Evolutionary conservation across 2,888 invertebrate genomes (phyloP).

Genomic region (Clusia tigrina): DNA sequence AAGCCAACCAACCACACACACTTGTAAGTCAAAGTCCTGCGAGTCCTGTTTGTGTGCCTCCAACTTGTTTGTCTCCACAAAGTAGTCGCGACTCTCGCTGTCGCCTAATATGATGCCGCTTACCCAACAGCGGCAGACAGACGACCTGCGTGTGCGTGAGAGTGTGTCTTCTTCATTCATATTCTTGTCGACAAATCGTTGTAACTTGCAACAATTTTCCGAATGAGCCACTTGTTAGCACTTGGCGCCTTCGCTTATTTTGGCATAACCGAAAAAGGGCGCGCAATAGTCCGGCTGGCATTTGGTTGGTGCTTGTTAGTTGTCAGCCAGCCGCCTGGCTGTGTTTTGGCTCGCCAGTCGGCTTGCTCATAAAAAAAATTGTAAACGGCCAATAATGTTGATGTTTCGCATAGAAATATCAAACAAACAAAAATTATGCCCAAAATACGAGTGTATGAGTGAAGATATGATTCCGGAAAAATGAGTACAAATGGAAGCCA

Average conservation of each 20-base stretch:
- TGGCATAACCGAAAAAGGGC: background rate
- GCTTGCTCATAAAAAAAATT: constrained; percentile 25
- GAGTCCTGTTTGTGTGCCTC: background rate
- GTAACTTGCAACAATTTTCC: constrained; percentile 46
- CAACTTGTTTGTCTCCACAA: constrained; percentile 3
- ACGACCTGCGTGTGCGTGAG: background rate
- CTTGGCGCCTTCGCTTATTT: constrained; percentile 45
- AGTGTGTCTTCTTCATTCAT: background rate
- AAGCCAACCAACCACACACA: constrained; percentile 5
- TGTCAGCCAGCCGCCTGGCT: constrained; percentile 4
- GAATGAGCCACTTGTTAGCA: constrained; percentile 54
- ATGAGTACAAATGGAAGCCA: constrained; percentile 15
- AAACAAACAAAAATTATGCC: constrained; percentile 24
- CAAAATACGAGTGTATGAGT: constrained; percentile 7
- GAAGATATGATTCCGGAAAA: constrained; percentile 7
- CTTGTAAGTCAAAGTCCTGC: background rate
- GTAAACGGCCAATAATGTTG: constrained; percentile 27
- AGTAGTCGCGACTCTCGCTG: background rate
- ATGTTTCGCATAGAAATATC: constrained; percentile 24
- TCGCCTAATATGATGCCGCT: background rate
- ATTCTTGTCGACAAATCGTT: constrained; percentile 25
- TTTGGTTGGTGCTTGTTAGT: too few species aligned
- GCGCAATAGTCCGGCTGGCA: constrained; percentile 4
- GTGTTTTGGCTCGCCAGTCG: constrained; percentile 23
- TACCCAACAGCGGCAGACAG: background rate